Evolutionary conservation across 2,797 vertebrate species (phyloP), one percentile per base, ranked within the genome.

Genomic region (Molossus molossus): DNA sequence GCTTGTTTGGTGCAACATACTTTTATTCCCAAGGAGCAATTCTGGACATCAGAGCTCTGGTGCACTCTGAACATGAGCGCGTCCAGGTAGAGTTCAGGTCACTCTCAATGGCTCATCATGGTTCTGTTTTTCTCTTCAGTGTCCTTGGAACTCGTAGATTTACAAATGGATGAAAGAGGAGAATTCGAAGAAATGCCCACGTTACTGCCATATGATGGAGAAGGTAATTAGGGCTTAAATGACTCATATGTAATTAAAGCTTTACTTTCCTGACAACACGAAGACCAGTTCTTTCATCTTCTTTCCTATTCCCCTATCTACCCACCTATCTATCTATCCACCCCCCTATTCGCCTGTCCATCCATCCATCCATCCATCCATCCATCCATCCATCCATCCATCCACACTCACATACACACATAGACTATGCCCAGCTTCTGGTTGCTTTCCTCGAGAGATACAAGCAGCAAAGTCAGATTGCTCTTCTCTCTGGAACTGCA

Each of bases 141-240:
- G 33, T 79, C 65, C 45, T 65, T 33, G 11, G n/a, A 65, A 80
- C 17, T 3, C 12, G 8, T 29, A 40, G 40, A 23, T 89, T 17
- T 55, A 67, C 50, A 67, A 60, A 14, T 5, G 15, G 40, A 81
- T 75, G 73, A 67, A 89, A 3, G 15, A 82, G 9, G 21, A 94
- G 72, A 88, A 20, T 80, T 58, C 73, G 93, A 85, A 80, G 93
- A 48, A 80, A 89, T 48, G n/a, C 58, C 85, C 58, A 45, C 2
- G 5, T 84, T 87, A 37, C 25, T 84, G 50, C n/a, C 57, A 84
- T 89, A 75, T 20, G 25, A 85, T 85, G 25, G 1, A 75, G 65
- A 92, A 29, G 90, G 93, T 96, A 96, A 85, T 89, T 60, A 29
- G 33, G 33, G 69, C 62, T 79, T 29, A 89, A 69, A 81, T 84